Evolutionary conservation across 2,797 vertebrate genomes (phyloP).

Genomic region (Spizella passerina): DNA sequence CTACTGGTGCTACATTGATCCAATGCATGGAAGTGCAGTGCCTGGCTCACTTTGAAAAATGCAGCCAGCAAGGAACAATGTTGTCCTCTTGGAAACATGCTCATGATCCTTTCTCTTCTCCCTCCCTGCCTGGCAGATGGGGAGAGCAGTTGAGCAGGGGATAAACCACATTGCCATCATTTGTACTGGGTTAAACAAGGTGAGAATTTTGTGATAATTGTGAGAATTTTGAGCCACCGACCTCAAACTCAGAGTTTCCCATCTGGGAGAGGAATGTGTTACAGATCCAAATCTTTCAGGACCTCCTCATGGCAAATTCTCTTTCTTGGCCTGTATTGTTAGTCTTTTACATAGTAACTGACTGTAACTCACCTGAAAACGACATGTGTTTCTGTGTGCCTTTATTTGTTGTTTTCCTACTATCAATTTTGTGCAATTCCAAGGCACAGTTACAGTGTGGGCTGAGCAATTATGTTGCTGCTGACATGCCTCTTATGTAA

Average conservation of each 20-base stretch:
- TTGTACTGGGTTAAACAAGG: not conserved
- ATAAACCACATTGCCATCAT: accelerated
- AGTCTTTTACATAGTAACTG: not conserved
- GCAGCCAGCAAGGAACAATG: not conserved
- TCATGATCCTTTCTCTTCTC: not conserved
- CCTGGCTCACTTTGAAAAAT: not conserved
- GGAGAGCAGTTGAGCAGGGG: not conserved
- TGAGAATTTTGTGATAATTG: not conserved
- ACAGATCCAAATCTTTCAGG: not conserved
- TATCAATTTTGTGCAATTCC: not conserved
- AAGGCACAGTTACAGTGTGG: not conserved
- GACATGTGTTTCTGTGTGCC: not conserved
- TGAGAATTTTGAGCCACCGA: not conserved
- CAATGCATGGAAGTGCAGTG: accelerated
- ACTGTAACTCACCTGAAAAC: not conserved
- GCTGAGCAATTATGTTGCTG: not conserved
- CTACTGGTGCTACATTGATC: not conserved
- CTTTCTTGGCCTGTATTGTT: not conserved
- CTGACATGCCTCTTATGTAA: not conserved
- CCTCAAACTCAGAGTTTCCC: not conserved
- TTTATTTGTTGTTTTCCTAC: not conserved
- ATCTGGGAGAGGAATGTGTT: not conserved
- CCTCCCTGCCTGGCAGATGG: not conserved
- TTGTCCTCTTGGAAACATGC: not conserved
- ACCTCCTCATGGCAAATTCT: not conserved